These are phyloP conservation scores for Aplodontia rufa DNA, from an alignment of 2,113 vertebrate species.

Conservation along the genomic window DNA sequence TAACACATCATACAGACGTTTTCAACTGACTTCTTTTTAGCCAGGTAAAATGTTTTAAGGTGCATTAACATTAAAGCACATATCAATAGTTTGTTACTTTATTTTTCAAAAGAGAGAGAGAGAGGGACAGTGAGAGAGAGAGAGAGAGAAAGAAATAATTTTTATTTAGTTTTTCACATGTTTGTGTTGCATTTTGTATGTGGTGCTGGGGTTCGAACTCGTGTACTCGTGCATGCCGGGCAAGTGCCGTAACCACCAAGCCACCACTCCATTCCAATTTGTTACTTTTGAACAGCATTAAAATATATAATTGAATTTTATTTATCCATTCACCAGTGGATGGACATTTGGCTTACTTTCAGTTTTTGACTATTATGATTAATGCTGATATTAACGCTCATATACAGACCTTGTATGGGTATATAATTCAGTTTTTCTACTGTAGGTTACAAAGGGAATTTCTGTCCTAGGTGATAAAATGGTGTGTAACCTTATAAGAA, in stretches of 20 bases:
- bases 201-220: too few species aligned
- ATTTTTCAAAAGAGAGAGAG: too few species aligned
- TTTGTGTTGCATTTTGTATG: too few species aligned
- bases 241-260: too few species aligned
- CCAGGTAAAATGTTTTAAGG: not conserved
- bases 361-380: not conserved
- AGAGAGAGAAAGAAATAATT: too few species aligned
- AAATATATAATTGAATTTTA: not conserved
- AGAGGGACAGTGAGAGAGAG: too few species aligned
- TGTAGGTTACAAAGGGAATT: not conserved
- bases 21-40: not conserved
- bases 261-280: too few species aligned
- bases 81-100: not conserved
- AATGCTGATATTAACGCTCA: not conserved
- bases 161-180: too few species aligned
- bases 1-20: not conserved
- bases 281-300: not conserved
- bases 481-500: not conserved
- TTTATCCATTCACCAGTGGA: not conserved
- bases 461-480: not conserved
- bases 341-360: not conserved
- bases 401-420: not conserved
- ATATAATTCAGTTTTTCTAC: not conserved
- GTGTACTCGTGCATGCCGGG: too few species aligned
- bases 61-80: not conserved